Percentiles rank a stretch among this genome's conserved stretches.
Conservation (phyloP, 2,797 vertebrate genomes). For the Sternotherus odoratus region DNA sequence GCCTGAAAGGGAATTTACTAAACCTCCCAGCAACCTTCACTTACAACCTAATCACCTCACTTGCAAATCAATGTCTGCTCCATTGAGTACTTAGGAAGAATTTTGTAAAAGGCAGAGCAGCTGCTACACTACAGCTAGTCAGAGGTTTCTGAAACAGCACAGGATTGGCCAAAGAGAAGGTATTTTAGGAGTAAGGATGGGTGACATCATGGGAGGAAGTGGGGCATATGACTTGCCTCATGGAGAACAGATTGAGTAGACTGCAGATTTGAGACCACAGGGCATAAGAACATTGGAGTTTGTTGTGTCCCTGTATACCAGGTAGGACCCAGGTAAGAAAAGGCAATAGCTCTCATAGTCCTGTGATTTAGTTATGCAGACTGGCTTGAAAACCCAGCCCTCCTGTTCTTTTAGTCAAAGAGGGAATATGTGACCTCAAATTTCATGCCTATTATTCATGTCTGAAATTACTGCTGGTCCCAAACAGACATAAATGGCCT, state of each 20-base stretch:
- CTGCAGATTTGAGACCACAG: neutral
- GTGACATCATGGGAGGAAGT: neutral
- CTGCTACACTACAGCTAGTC: neutral
- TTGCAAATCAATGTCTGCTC: neutral
- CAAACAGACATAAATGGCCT: neutral
- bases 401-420: neutral
- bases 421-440: neutral
- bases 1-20: neutral
- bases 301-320: neutral
- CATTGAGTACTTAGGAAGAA: too few relatives aligned
- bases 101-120: neutral
- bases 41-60: neutral
- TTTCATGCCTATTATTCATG: neutral
- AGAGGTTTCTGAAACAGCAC: neutral
- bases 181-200: neutral
- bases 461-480: neutral
- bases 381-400: neutral
- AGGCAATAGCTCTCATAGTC: rapidly evolving
- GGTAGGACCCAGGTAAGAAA: neutral
- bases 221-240: neutral
- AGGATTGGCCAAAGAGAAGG: neutral
- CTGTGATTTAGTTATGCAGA: neutral
- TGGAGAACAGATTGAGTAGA: neutral
- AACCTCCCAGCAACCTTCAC: neutral
- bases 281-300: neutral